A percentile compares a stretch with the other conserved stretches of the same genome.
phyloP scores from a whole-genome alignment of 2,888 invertebrate genomes.

The Odontocerum albicorne region DNA sequence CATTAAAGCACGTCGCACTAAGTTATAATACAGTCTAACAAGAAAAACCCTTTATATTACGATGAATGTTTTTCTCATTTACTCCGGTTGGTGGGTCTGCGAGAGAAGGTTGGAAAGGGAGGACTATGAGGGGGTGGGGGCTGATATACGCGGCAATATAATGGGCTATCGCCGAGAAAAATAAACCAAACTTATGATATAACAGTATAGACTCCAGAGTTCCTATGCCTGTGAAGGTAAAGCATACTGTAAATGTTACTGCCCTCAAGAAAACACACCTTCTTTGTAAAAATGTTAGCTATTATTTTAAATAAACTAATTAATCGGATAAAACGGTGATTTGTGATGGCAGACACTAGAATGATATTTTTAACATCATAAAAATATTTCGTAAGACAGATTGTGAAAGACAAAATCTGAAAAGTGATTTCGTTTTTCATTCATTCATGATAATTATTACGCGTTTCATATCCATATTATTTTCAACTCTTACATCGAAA shows the following conservation, averaged over 20 bases:
- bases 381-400: no score
- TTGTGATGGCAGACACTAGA: no score
- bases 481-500: no score
- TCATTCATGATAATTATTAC: no score
- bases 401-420: no score
- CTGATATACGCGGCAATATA: slow-evolving; percentile 36
- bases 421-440: no score
- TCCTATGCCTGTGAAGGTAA: slow-evolving; percentile 8
- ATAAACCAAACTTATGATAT: slow-evolving; percentile 37
- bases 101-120: no score
- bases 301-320: no score
- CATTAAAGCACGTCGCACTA: slow-evolving; percentile 16
- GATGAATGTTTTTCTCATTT: slow-evolving; percentile 37
- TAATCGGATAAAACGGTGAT: no score
- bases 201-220: slow-evolving; percentile 34
- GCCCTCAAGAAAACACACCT: not conserved
- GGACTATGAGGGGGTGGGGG: slow-evolving; percentile 16
- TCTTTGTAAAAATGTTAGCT: no score
- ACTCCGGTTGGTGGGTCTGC: slow-evolving; percentile 19
- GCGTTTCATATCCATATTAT: no score
- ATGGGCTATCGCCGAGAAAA: slow-evolving; percentile 36
- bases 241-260: slow-evolving; percentile 8
- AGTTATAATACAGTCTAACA: slow-evolving; percentile 35
- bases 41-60: slow-evolving; percentile 36
- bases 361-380: no score